Percentiles rank a stretch among this genome's conserved stretches.
Conservation (phyloP, 2,888 invertebrate species). For the Boloria euphrosyne region DNA sequence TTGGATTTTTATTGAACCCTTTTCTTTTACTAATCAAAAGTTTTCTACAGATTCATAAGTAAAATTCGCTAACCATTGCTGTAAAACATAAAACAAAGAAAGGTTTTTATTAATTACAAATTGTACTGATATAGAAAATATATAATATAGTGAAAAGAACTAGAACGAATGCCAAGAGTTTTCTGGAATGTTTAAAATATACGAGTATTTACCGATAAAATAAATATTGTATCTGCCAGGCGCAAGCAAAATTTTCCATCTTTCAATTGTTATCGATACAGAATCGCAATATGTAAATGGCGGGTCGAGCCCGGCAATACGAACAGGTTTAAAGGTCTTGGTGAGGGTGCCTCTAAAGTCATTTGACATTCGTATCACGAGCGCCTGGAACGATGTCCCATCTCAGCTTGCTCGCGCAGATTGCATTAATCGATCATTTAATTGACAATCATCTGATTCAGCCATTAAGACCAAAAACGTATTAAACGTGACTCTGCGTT, state of each 20-base stretch:
- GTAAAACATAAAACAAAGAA: neutral
- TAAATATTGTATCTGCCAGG: constrained; percentile 26
- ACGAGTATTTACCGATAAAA: constrained; percentile 8
- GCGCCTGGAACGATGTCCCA: constrained; percentile 76
- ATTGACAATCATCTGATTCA: constrained; percentile 73
- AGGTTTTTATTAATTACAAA: constrained; percentile 5
- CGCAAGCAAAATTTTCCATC: constrained; percentile 51
- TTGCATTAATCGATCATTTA: constrained; percentile 81
- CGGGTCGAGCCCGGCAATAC: constrained; percentile 55
- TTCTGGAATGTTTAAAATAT: constrained; percentile 14
- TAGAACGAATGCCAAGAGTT: constrained; percentile 17
- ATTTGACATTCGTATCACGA: constrained; percentile 78
- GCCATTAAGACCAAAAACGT: constrained; percentile 54
- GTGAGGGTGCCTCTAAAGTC: constrained; percentile 55
- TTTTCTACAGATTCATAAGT: neutral
- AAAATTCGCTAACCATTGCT: neutral
- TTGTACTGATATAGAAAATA: neutral
- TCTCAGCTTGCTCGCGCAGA: constrained; percentile 74
- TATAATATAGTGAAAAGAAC: constrained; percentile 8
- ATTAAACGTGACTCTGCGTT: constrained; percentile 12
- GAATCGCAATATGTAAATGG: constrained; percentile 77
- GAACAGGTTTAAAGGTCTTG: constrained; percentile 51
- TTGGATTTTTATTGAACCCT: neutral
- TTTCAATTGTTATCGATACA: constrained; percentile 69
- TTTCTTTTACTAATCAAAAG: too few relatives aligned